A percentile compares a stretch with the other conserved stretches of the same genome.
Evolutionary conservation across 2,888 invertebrate species (phyloP).

Genomic region (Lycaena phlaeas): DNA sequence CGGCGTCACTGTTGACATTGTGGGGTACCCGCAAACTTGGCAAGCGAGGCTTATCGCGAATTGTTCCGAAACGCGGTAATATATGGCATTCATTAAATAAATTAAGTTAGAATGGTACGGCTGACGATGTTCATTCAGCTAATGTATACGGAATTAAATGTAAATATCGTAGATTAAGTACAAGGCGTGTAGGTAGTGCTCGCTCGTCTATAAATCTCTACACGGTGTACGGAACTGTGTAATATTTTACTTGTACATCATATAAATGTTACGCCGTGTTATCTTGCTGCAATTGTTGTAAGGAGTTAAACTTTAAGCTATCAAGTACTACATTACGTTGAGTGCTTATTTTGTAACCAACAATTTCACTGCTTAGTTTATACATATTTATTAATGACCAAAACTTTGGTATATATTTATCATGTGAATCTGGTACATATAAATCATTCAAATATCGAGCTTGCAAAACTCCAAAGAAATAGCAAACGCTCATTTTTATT

Average conservation of each 20-base stretch:
- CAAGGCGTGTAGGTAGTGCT: neutral
- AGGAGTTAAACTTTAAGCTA: no score
- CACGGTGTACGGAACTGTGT: neutral
- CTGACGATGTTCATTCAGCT: constrained; percentile 59
- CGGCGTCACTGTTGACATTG: constrained; percentile 46
- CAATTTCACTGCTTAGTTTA: no score
- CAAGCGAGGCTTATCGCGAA: constrained; percentile 45
- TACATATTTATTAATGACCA: no score
- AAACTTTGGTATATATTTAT: no score
- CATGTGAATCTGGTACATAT: no score
- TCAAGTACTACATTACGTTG: no score
- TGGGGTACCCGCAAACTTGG: constrained; percentile 37
- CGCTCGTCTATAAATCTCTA: neutral
- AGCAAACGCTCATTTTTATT: no score
- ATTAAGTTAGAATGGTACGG: constrained; percentile 55
- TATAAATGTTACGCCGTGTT: neutral
- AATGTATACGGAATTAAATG: constrained; percentile 59
- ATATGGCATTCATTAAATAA: constrained; percentile 68
- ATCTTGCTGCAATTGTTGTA: neutral
- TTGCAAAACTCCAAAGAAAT: no score
- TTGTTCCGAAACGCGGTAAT: constrained; percentile 58
- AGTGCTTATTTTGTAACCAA: no score
- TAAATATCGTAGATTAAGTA: constrained; percentile 34
- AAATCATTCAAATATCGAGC: no score
- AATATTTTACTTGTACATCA: neutral